Base-by-base conservation (phyloP, 2,888 invertebrate genomes). In the Troilus luridus region DNA sequence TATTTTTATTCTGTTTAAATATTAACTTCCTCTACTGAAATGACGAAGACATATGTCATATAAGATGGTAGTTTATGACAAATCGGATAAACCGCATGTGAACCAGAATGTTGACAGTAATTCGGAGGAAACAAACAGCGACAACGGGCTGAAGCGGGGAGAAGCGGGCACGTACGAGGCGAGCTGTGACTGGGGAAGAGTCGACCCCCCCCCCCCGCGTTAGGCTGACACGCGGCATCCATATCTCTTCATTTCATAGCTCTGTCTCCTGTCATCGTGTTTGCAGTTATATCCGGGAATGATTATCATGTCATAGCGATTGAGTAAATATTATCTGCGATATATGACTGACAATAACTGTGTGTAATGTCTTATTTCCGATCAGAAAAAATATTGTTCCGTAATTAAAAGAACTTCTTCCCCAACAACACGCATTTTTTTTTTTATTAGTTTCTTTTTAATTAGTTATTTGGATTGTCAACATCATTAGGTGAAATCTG, bases 41-140 rank as follows among this genome's bases (percentile, higher is more conserved):
- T 27, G 14, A 67, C 3, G 0, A 6, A 24, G 67, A 67, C 11
- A 24, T n/a, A 24, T 27, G 24, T 67, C 24, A 67, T 12, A 67
- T 24, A 67, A 67, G n/a, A 24, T 67, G 6, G 24, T 12, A 67
- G 67, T 67, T 67, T 24, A 14, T 17, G 24, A 11, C 11, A 67
- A 0, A 12, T 24, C 12, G 0, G 11, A 27, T 27, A 77, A 12
- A 77, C 14, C 21, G 72, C 72, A 5, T 17, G 27, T 41, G 27
- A 77, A 77, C 17, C 17, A 77, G 72, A 77, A 27, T 77, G 72
- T 77, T 27, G 72, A 77, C 72, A 77, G 72, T 77, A 77, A 77
- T 77, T 77, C 72, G 17, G n/a, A 77, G 41, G 72, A 77, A 77
- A 77, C 72, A 77, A 77, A 77, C 72, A 77, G 67, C 14, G 67